Evolutionary conservation across 1,140 invertebrate species (phyloP).

Genomic region (Linepithema humile): DNA sequence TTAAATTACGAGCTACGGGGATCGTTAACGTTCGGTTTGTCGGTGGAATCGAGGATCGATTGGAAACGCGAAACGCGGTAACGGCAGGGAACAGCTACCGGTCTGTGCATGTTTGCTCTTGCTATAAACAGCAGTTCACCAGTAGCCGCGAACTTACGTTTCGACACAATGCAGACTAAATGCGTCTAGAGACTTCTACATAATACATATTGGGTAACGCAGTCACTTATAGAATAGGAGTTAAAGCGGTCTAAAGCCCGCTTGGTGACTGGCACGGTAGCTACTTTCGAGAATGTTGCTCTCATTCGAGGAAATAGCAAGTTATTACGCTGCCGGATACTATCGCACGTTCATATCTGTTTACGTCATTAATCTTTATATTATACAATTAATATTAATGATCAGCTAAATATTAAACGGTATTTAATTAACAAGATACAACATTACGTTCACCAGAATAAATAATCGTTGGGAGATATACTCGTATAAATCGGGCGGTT

Average conservation of each 20-base stretch:
- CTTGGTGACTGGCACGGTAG: slow-evolving; percentile 9
- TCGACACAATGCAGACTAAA: slow-evolving; percentile 28
- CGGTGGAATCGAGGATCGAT: slow-evolving; percentile 24
- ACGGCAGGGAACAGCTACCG: not conserved
- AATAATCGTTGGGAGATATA: not conserved
- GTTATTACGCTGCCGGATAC: not conserved
- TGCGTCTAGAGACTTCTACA: slow-evolving; percentile 21
- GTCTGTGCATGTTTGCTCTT: not conserved
- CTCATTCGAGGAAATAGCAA: not conserved
- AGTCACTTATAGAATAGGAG: slow-evolving; percentile 16
- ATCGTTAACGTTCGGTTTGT: slow-evolving; percentile 76
- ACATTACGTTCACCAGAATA: not conserved
- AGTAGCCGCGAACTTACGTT: not conserved
- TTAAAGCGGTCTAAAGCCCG: not conserved
- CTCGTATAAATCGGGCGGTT: not conserved
- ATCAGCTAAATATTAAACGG: not conserved
- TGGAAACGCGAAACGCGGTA: not conserved
- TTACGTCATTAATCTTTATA: not conserved
- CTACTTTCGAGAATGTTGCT: slow-evolving; percentile 21
- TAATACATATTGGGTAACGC: slow-evolving; percentile 15
- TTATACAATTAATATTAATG: not conserved
- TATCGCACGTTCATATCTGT: not conserved
- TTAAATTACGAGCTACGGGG: slow-evolving; percentile 70
- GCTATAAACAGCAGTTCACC: slow-evolving; percentile 7
- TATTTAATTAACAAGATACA: not conserved